Conservation (phyloP, 2,888 invertebrate genomes). For the Synanthedon myopaeformis region DNA sequence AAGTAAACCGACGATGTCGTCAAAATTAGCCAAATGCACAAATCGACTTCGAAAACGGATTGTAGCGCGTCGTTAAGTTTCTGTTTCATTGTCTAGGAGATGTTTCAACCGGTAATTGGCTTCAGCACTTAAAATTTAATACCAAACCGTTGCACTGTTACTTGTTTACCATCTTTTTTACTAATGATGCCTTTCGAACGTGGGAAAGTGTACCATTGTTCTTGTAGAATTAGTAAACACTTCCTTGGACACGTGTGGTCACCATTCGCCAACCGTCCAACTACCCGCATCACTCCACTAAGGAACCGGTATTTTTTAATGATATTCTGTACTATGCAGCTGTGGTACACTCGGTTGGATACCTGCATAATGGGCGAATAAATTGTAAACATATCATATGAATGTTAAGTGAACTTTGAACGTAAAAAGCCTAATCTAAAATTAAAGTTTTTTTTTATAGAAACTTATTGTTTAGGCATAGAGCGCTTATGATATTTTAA, state of each 20-base stretch:
- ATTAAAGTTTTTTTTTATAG: no score
- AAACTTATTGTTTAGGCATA: no score
- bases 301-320: conserved; percentile 59
- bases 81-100: neutral
- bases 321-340: conserved; percentile 62
- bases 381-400: conserved; percentile 19
- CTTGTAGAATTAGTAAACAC: conserved; percentile 48
- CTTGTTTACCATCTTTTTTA: conserved; percentile 42
- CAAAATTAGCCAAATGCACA: neutral
- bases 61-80: neutral
- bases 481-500: no score
- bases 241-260: conserved; percentile 53
- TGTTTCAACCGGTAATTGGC: neutral
- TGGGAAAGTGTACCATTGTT: conserved; percentile 46
- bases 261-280: conserved; percentile 40
- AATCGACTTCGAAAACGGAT: neutral
- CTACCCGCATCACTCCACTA: conserved; percentile 58
- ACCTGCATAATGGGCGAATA: conserved; percentile 32
- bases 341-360: conserved; percentile 47
- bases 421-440: neutral
- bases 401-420: neutral
- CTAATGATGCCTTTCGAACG: conserved; percentile 40
- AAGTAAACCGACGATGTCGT: neutral
- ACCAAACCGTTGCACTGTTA: conserved; percentile 9
- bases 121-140: neutral